These are phyloP conservation scores for Orientallactaga bullata DNA, from an alignment of 2,113 vertebrate species.

Conservation along the genomic window DNA sequence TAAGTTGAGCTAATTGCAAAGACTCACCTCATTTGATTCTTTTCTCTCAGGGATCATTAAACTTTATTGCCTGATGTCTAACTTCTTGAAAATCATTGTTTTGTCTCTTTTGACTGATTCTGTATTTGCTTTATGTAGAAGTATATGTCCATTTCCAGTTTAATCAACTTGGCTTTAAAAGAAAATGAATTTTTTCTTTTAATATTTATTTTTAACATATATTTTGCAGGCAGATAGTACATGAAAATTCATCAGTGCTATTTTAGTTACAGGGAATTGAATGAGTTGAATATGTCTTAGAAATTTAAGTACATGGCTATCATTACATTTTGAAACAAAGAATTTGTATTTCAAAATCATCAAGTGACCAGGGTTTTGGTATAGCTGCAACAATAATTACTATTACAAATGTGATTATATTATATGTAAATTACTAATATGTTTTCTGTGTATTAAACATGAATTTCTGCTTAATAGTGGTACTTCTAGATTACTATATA, in stretches of 20 bases:
- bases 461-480: neutral
- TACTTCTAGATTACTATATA: neutral
- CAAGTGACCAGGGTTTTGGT: conserved; percentile 25
- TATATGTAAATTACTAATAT: neutral
- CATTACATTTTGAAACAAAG: conserved; percentile 35
- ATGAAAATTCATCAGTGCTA: neutral
- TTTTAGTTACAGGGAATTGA: conserved; percentile 2
- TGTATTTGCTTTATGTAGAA: neutral
- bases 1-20: conserved; percentile 46
- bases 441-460: neutral
- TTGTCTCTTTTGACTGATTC: neutral
- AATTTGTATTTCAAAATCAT: neutral
- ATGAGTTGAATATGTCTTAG: neutral
- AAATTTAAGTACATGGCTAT: neutral
- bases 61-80: neutral
- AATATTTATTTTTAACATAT: neutral
- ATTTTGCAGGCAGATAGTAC: neutral
- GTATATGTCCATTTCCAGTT: neutral
- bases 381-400: neutral
- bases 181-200: neutral
- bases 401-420: conserved; percentile 12
- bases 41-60: conserved; percentile 34
- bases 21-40: conserved; percentile 23
- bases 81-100: conserved; percentile 11
- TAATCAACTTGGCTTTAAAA: neutral